Base-by-base conservation (phyloP, 2,797 vertebrate species). In the Enteromius trimaculatus region DNA sequence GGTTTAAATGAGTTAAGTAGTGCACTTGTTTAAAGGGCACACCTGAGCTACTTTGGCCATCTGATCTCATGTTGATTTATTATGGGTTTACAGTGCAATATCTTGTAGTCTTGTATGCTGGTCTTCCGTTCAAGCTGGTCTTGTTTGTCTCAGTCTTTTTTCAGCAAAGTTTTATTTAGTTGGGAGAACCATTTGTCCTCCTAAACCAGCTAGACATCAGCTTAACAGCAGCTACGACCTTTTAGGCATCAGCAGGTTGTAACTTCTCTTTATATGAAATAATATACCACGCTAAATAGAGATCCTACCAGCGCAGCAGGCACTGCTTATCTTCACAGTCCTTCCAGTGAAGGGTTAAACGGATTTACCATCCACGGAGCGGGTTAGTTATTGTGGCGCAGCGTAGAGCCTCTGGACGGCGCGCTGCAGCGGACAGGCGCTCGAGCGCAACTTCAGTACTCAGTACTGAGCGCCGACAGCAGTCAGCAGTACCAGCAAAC, bases 301-400 rank as follows among this genome's bases (percentile, higher is more conserved):
- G 62, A 34, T 65, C 3, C 5, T 66, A 17, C 11, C 19, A 51
- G 70, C 31, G 44, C 42, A 53, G 13, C 6, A 55, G 21, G 42
- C 77, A 37, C 69, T 10, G 60, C 39, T 77, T 49, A 64, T 70
- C 81, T 23, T 14, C 17, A 29, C 44, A 79, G 44, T 77, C 81
- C 82, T 84, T 58, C 65, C 86, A 81, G 8, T 64, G 89, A 91
- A 87, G 93, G 86, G 94, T 94, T 94, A 93, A 94, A 77, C 70
- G 85, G 31, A 81, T 85, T 87, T 86, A 86, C 84, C 79, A 70
- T 85, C 87, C 19, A 68, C 86, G 69, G 90, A 85, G 92, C 88
- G 89, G 88, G 82, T 91, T 90, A 91, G 90, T 88, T 85, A 26
- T 84, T 81, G 92, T 88, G 88, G 87, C 53, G 89, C 92, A 89